These are phyloP conservation scores for Telmatochromis bifrenatus DNA, from an alignment of 2,113 vertebrate genomes.

Conservation along the genomic window DNA sequence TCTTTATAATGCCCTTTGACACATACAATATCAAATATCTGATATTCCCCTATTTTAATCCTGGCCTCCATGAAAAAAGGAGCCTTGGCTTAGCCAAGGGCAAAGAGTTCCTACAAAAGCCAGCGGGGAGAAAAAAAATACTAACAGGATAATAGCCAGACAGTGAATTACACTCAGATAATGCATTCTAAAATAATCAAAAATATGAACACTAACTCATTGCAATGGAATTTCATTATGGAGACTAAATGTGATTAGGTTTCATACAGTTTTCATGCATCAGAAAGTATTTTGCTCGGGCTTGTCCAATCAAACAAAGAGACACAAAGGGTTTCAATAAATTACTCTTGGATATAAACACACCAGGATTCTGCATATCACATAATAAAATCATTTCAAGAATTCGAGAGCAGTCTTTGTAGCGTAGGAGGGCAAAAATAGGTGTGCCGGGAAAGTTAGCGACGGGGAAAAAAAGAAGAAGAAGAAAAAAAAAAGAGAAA, in stretches of 20 bases:
- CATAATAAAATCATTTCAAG: conserved; percentile 52
- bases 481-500: conserved; percentile 9
- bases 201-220: conserved; percentile 63
- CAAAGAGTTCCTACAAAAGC: conserved; percentile 35
- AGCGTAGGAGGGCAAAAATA: conserved; percentile 62
- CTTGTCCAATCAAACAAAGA: conserved; percentile 61
- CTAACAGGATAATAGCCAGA: conserved; percentile 62
- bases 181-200: conserved; percentile 71
- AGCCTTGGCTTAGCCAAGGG: conserved; percentile 46
- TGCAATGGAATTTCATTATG: conserved; percentile 66
- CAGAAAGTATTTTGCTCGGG: conserved; percentile 50
- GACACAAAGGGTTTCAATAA: conserved; percentile 57
- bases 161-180: conserved; percentile 62
- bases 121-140: background rate
- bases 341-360: conserved; percentile 66
- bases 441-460: conserved; percentile 51
- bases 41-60: conserved; percentile 58
- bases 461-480: background rate
- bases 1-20: conserved; percentile 48
- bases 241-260: conserved; percentile 62
- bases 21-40: conserved; percentile 39
- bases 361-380: conserved; percentile 58
- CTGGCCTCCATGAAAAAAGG: conserved; percentile 15
- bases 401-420: conserved; percentile 39
- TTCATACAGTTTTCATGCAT: conserved; percentile 60